A percentile compares a stretch with the other conserved stretches of the same genome.
Evolutionary conservation across 1,140 invertebrate species (phyloP).

Genomic region (Grapholita molesta): DNA sequence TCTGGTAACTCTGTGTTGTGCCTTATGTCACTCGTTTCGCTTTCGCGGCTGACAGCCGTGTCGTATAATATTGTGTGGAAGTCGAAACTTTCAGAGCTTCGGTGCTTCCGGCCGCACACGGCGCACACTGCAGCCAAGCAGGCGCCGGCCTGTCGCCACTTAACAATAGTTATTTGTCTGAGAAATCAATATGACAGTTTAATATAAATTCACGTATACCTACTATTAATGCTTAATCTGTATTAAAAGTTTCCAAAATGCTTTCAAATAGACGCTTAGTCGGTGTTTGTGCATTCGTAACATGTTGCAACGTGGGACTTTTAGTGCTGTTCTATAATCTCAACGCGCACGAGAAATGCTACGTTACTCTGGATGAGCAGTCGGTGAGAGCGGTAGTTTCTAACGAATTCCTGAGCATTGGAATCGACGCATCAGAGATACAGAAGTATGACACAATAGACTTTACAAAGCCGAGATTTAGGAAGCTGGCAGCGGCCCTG

Average conservation of each 20-base stretch:
- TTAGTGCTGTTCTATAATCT: slow-evolving; percentile 58
- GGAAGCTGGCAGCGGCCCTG: slow-evolving; percentile 77
- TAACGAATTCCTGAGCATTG: slow-evolving; percentile 65
- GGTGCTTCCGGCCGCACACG: neutral
- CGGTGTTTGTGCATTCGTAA: slow-evolving; percentile 47
- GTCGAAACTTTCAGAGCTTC: slow-evolving; percentile 10
- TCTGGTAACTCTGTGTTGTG: too few species aligned
- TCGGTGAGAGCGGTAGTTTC: slow-evolving; percentile 39
- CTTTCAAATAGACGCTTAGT: slow-evolving; percentile 62
- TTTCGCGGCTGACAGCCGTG: neutral
- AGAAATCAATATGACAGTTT: neutral
- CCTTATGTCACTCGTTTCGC: too few species aligned
- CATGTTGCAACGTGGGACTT: slow-evolving; percentile 54
- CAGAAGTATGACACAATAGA: slow-evolving; percentile 52
- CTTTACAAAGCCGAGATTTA: slow-evolving; percentile 68
- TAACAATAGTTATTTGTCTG: neutral
- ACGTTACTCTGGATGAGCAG: slow-evolving; percentile 56
- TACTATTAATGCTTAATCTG: neutral
- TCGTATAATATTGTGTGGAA: neutral
- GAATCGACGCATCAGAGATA: slow-evolving; percentile 69
- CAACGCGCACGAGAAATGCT: slow-evolving; percentile 52
- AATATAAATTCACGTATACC: neutral
- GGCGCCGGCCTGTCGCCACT: neutral
- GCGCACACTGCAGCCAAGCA: neutral
- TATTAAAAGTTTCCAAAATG: slow-evolving; percentile 38